These are phyloP conservation scores for Chionomys nivalis DNA, from an alignment of 2,113 vertebrate species.

Conservation along the genomic window DNA sequence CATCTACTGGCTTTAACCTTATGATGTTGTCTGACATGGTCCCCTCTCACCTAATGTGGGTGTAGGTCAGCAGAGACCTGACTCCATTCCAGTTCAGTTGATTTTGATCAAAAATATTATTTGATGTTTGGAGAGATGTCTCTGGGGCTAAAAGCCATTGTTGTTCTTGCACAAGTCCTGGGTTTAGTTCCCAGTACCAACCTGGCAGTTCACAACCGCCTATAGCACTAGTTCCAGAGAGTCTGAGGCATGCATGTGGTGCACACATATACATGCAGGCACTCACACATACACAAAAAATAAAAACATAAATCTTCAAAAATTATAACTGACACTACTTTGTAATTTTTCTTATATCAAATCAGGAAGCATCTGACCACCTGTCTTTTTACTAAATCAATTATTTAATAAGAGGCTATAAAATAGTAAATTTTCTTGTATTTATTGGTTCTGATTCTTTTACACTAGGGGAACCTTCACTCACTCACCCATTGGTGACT, in stretches of 20 bases:
- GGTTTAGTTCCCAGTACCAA: neutral
- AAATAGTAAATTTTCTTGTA: conserved; percentile 3
- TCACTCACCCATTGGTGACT: neutral
- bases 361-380: neutral
- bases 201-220: neutral
- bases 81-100: neutral
- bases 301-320: neutral
- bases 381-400: neutral
- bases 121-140: neutral
- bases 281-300: neutral
- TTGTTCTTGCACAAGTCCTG: neutral
- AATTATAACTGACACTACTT: neutral
- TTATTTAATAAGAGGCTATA: conserved; percentile 16
- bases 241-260: neutral
- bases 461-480: neutral
- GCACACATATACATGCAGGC: neutral
- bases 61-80: neutral
- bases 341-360: neutral
- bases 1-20: neutral
- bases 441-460: conserved; percentile 34
- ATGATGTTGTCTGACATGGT: neutral
- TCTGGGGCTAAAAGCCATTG: neutral
- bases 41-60: neutral
- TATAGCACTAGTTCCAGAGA: neutral
- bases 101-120: neutral